Evolutionary conservation across 2,797 vertebrate species (phyloP).

Genomic region (Merluccius polli): DNA sequence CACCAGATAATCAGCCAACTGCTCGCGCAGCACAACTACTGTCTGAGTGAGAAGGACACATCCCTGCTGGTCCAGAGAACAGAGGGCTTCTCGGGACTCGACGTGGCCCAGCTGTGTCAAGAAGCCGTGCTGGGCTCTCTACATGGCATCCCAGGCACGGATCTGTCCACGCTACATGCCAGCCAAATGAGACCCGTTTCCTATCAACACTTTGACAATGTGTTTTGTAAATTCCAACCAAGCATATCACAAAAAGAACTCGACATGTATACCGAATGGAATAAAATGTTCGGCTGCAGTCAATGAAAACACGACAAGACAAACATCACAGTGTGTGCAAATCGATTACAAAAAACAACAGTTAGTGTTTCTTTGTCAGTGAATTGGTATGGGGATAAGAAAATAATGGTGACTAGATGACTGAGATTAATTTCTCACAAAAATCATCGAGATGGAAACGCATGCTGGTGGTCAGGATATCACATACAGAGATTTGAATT

Average conservation of each 20-base stretch:
- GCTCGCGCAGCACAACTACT: slow-evolving; percentile 99
- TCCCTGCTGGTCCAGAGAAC: slow-evolving; percentile 96
- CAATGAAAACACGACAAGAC: slow-evolving; percentile 76
- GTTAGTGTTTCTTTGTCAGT: slow-evolving; percentile 75
- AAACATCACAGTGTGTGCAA: slow-evolving; percentile 51
- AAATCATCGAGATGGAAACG: not conserved
- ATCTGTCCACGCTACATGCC: slow-evolving; percentile 91
- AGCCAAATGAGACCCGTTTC: slow-evolving; percentile 93
- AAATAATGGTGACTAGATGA: not conserved
- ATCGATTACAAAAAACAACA: slow-evolving; percentile 64
- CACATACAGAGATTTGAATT: slow-evolving; percentile 62
- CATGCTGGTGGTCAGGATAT: not conserved
- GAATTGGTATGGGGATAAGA: slow-evolving; percentile 70
- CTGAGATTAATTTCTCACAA: not conserved
- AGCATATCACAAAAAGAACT: slow-evolving; percentile 99
- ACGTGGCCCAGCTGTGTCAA: slow-evolving; percentile 94
- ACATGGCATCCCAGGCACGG: slow-evolving; percentile 87
- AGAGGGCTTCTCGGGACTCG: slow-evolving; percentile 97
- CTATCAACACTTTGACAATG: slow-evolving; percentile 99
- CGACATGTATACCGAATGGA: slow-evolving; percentile 98
- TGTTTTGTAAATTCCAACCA: slow-evolving; percentile 99
- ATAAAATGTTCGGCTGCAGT: slow-evolving; percentile 99
- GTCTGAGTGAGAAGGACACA: slow-evolving; percentile 98
- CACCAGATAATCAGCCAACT: slow-evolving; percentile 99
- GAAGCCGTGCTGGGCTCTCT: slow-evolving; percentile 92